Conservation (phyloP, 2,888 invertebrate genomes). For the Holacanthella duospinosa region DNA sequence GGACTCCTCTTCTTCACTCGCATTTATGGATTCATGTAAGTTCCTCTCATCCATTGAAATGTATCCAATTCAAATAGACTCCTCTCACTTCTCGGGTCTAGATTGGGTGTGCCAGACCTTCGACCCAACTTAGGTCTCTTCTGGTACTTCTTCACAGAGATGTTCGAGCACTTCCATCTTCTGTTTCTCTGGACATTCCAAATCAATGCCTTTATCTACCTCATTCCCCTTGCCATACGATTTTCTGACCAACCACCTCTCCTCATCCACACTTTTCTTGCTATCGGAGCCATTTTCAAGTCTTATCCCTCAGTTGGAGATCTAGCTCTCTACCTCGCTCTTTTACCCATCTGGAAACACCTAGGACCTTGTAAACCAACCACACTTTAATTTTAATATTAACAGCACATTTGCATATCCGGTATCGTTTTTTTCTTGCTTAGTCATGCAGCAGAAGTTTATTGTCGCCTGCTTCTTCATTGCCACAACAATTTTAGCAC, state of each 20-base stretch:
- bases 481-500: conserved; percentile 78
- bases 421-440: conserved; percentile 39
- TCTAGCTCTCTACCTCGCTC: conserved; percentile 77
- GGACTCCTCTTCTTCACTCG: conserved; percentile 49
- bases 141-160: conserved; percentile 99
- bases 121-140: conserved; percentile 95
- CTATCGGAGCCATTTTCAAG: conserved; percentile 81
- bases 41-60: conserved; percentile 28
- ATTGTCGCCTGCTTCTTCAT: conserved; percentile 82
- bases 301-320: conserved; percentile 96
- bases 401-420: not conserved
- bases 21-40: conserved; percentile 74
- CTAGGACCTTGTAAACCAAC: conserved; percentile 65
- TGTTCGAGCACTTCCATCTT: conserved; percentile 96
- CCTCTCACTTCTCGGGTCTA: conserved; percentile 43
- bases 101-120: conserved; percentile 80
- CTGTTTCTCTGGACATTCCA: conserved; percentile 91
- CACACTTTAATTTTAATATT: conserved; percentile 1
- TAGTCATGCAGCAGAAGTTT: conserved; percentile 90
- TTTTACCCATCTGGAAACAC: conserved; percentile 85
- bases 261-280: conserved; percentile 64
- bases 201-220: conserved; percentile 85
- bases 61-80: no score
- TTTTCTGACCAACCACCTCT: conserved; percentile 69
- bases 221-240: conserved; percentile 72